Evolutionary conservation across 53 echinoderm and acorn worm species (phyloP).

Genomic region (Echinarachnius parma): DNA sequence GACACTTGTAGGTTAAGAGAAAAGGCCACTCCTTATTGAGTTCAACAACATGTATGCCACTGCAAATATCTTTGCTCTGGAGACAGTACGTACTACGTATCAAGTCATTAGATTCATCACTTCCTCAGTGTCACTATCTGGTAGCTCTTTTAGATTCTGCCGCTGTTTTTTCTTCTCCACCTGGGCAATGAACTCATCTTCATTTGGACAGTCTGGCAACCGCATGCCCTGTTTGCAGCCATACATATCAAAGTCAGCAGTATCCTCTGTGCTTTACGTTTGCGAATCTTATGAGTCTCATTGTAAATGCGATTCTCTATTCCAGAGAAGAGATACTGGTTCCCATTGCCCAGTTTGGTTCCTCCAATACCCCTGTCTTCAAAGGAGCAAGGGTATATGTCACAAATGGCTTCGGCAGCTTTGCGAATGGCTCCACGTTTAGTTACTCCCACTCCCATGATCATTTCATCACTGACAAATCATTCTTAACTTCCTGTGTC

Average conservation of each 20-base stretch:
- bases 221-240: slow-evolving; percentile 58
- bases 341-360: slow-evolving; percentile 52
- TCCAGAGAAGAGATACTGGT: slow-evolving; percentile 52
- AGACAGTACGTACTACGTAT: slow-evolving; percentile 45
- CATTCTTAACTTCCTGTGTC: slow-evolving; percentile 45
- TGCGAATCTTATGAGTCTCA: slow-evolving; percentile 59
- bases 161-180: slow-evolving; percentile 45
- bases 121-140: slow-evolving; percentile 45
- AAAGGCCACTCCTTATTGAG: slow-evolving; percentile 58
- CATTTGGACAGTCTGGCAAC: slow-evolving; percentile 48
- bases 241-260: slow-evolving; percentile 54
- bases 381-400: slow-evolving; percentile 51
- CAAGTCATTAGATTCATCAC: slow-evolving; percentile 48
- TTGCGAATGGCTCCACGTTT: slow-evolving; percentile 54
- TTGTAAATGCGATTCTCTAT: slow-evolving; percentile 58
- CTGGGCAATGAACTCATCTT: slow-evolving; percentile 43
- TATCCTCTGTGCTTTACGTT: slow-evolving; percentile 40
- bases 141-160: slow-evolving; percentile 52
- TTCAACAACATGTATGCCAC: slow-evolving; percentile 46
- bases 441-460: slow-evolving; percentile 47
- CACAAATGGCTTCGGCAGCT: slow-evolving; percentile 52
- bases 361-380: slow-evolving; percentile 56
- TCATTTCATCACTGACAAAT: slow-evolving; percentile 49
- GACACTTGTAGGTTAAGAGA: slow-evolving; percentile 52
- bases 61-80: slow-evolving; percentile 53